Evolutionary conservation across 1,140 invertebrate genomes (phyloP), one percentile per base, ranked within the genome.

Genomic region (Oscheius sp.): DNA sequence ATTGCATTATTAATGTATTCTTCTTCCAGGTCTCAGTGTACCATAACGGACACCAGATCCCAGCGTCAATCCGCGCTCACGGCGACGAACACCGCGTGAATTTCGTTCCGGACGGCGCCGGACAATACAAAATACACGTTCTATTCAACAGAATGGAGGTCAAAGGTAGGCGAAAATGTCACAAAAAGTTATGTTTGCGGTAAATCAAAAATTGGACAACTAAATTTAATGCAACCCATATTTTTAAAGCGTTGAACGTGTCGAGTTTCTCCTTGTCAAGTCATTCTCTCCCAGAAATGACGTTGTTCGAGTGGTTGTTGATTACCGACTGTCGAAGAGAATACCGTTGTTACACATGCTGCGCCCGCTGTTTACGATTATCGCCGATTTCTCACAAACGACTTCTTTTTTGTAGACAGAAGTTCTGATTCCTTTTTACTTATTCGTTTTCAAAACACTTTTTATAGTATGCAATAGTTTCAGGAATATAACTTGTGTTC

Each of bases 131-230:
- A 62, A 89, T 97, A 35, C 94, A 95, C 82, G 90, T 96, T 18
- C 94, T 93, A 80, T 97, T 96, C 84, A 97, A 97, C 85, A 93
- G 93, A 2, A 91, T 91, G 77, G 93, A 96, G 81, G 92, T 97
- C n/a, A 92, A 92, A 88, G 94, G 94, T 85, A 90, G 90, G 81
- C n/a, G n/a, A n/a, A n/a, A n/a, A n/a, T n/a, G n/a, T n/a, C 59
- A 20, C 32, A n/a, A 31, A 20, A 65, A 68, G n/a, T n/a, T n/a
- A n/a, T n/a, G n/a, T n/a, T n/a, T n/a, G n/a, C n/a, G n/a, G n/a
- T n/a, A n/a, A n/a, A n/a, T n/a, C n/a, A n/a, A n/a, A n/a, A n/a
- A n/a, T n/a, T n/a, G n/a, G n/a, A n/a, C n/a, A n/a, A n/a, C n/a
- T n/a, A n/a, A n/a, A n/a, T n/a, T n/a, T n/a, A n/a, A n/a, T n/a